Evolutionary conservation across 1,140 invertebrate genomes (phyloP).

Genomic region (Neodiprion fabricii): DNA sequence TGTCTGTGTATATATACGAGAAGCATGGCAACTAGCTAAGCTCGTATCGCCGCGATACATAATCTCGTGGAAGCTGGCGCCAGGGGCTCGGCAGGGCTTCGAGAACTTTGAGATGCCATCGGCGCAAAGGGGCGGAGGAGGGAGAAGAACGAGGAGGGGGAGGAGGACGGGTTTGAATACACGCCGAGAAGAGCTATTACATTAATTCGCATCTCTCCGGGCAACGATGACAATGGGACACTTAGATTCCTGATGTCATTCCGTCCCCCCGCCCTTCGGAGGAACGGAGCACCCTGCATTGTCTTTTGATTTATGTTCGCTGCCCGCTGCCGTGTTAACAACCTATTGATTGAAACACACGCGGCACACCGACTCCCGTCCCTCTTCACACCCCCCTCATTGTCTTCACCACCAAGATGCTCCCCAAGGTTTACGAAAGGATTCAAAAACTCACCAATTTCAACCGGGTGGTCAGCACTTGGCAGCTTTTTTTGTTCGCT

Average conservation of each 20-base stretch:
- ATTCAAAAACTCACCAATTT: background rate
- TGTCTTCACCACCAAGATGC: background rate
- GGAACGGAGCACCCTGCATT: background rate
- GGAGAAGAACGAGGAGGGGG: too few relatives aligned
- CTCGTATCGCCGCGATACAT: too few relatives aligned
- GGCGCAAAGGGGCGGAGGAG: too few relatives aligned
- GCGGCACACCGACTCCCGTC: background rate
- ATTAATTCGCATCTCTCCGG: background rate
- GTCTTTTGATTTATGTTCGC: background rate
- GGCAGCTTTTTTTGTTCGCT: too few relatives aligned
- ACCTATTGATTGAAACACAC: slow-evolving; percentile 10
- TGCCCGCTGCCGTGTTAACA: background rate
- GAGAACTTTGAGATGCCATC: too few relatives aligned
- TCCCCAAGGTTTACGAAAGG: background rate
- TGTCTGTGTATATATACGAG: too few relatives aligned
- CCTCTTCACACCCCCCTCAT: background rate
- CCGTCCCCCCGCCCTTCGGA: background rate
- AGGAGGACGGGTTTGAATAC: background rate
- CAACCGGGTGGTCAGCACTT: too few relatives aligned
- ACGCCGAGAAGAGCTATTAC: background rate
- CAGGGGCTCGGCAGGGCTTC: too few relatives aligned
- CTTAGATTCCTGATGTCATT: slow-evolving; percentile 5
- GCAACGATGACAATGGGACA: background rate
- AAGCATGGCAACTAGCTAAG: too few relatives aligned
- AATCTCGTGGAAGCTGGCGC: too few relatives aligned